Evolutionary conservation across 1,140 invertebrate genomes (phyloP).

Genomic region (Condylostylus longicornis): DNA sequence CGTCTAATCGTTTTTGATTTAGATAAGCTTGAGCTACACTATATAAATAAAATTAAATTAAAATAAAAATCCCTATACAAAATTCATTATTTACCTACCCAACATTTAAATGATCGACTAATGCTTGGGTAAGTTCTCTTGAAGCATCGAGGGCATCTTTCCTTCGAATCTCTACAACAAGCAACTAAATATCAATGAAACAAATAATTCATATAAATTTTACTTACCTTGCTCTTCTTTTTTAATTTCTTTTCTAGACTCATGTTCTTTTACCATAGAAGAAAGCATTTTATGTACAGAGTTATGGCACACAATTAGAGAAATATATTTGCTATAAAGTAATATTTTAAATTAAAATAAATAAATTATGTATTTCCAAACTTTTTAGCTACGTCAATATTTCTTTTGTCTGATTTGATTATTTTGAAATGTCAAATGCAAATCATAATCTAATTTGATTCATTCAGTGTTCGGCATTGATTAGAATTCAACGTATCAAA

Average conservation of each 20-base stretch:
- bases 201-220: not conserved
- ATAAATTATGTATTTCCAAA: too few species aligned
- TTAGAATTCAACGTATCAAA: too few species aligned
- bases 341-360: too few species aligned
- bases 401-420: too few species aligned
- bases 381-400: too few species aligned
- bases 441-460: too few species aligned
- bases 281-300: constrained; percentile 75
- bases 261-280: constrained; percentile 75
- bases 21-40: constrained; percentile 93
- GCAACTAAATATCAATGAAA: not conserved
- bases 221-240: constrained; percentile 68
- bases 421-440: too few species aligned
- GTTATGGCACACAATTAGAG: too few species aligned
- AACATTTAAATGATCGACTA: constrained; percentile 95
- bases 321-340: too few species aligned
- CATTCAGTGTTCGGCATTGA: too few species aligned
- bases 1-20: constrained; percentile 93
- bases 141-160: constrained; percentile 87
- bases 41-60: constrained; percentile 15
- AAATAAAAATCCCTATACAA: constrained; percentile 3
- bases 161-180: constrained; percentile 37
- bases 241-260: constrained; percentile 53
- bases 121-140: constrained; percentile 77
- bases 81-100: constrained; percentile 47